phyloP scores from a whole-genome alignment of 2,888 invertebrate genomes.

The Lasioglossum lativentre region DNA sequence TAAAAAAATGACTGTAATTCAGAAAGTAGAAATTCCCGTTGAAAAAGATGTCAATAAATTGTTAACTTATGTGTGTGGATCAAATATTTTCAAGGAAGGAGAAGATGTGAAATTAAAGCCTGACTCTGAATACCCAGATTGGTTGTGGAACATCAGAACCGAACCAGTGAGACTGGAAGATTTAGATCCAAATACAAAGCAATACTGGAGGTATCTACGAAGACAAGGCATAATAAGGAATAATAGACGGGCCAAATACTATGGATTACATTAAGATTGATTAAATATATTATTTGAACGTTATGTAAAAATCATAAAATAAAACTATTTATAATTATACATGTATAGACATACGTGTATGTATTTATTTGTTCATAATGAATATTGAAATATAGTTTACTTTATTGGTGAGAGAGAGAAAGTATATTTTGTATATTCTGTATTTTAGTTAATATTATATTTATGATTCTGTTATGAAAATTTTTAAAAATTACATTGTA shows the following conservation, averaged over 20 bases:
- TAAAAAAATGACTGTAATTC: slow-evolving; percentile 86
- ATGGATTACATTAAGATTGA: slow-evolving; percentile 85
- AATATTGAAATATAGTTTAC: background rate
- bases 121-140: slow-evolving; percentile 95
- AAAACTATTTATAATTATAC: slow-evolving; percentile 16
- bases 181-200: slow-evolving; percentile 91
- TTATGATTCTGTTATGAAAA: background rate
- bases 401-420: background rate
- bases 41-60: slow-evolving; percentile 93
- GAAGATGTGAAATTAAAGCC: slow-evolving; percentile 92
- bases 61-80: slow-evolving; percentile 92
- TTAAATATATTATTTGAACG: slow-evolving; percentile 15
- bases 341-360: background rate
- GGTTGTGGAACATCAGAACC: slow-evolving; percentile 93
- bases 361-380: background rate
- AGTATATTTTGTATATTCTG: background rate
- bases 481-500: background rate
- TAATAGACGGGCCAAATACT: slow-evolving; percentile 81
- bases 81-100: slow-evolving; percentile 92
- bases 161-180: slow-evolving; percentile 89
- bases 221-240: slow-evolving; percentile 88
- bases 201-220: slow-evolving; percentile 93
- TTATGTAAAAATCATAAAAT: slow-evolving; percentile 15
- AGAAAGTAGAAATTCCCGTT: slow-evolving; percentile 92
- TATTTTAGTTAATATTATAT: background rate